Evolutionary conservation across 1,140 invertebrate genomes (phyloP).

Genomic region (Lasaia peninsularis): DNA sequence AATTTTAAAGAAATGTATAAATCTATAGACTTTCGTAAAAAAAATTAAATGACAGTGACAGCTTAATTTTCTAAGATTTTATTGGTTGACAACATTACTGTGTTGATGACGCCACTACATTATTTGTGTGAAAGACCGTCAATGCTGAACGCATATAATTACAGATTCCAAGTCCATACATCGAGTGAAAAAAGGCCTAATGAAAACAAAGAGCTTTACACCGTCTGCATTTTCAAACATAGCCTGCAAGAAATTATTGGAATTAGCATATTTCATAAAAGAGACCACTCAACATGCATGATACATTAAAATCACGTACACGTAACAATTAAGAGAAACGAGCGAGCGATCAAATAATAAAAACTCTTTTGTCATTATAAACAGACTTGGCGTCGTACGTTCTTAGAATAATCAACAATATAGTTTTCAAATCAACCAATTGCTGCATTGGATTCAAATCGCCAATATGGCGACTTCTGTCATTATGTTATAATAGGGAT

Average conservation of each 20-base stretch:
- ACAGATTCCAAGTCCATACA: background rate
- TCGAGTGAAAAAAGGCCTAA: conserved; percentile 3
- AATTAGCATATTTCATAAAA: conserved; percentile 71
- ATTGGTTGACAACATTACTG: too few species aligned
- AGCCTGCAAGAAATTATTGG: conserved; percentile 35
- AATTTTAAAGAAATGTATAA: too few species aligned
- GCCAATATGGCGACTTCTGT: conserved; percentile 39
- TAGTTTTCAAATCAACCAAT: conserved; percentile 43
- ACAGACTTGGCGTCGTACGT: conserved; percentile 40
- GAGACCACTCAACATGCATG: conserved; percentile 60
- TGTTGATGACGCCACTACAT: too few species aligned
- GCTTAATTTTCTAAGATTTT: too few species aligned
- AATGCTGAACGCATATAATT: too few species aligned
- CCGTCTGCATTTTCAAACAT: conserved; percentile 14
- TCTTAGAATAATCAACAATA: conserved; percentile 61
- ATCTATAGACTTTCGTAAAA: too few species aligned
- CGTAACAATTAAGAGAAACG: conserved; percentile 69
- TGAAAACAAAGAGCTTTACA: conserved; percentile 7
- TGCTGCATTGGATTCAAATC: conserved; percentile 31
- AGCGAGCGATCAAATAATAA: conserved; percentile 71
- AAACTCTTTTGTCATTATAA: conserved; percentile 71
- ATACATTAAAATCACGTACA: conserved; percentile 73
- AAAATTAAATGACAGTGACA: too few species aligned
- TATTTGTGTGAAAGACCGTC: too few species aligned
- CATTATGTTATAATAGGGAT: background rate